Percentiles rank a stretch among this genome's conserved stretches.
Evolutionary conservation across 2,888 invertebrate genomes (phyloP).

Genomic region (Drosophila cognata): DNA sequence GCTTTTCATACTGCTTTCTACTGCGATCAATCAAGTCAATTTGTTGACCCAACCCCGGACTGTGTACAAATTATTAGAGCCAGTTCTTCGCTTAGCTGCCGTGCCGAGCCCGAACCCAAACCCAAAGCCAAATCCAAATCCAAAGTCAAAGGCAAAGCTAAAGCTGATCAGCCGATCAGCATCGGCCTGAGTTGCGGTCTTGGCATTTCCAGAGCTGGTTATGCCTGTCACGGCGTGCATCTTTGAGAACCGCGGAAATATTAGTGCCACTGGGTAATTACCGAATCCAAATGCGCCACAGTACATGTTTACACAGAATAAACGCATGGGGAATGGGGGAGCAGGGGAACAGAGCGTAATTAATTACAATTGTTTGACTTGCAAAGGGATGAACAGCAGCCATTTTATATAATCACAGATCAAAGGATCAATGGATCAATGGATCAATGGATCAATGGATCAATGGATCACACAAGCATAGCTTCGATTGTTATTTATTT

Average conservation of each 20-base stretch:
- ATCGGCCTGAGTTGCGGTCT: constrained; percentile 16
- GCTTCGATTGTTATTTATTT: background rate
- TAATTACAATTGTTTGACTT: constrained; percentile 40
- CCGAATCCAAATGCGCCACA: constrained; percentile 47
- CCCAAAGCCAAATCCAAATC: background rate
- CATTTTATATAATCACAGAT: constrained; percentile 37
- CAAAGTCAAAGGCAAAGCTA: constrained; percentile 1
- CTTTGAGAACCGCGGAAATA: constrained; percentile 55
- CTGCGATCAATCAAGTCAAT: constrained; percentile 76
- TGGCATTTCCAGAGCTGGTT: constrained; percentile 59
- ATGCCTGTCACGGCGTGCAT: constrained; percentile 54
- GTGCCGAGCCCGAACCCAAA: background rate
- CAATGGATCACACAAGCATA: constrained; percentile 23
- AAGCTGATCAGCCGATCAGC: constrained; percentile 6
- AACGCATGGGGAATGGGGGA: background rate
- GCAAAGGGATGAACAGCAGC: constrained; percentile 21
- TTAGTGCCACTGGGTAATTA: constrained; percentile 60
- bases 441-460: constrained; percentile 9
- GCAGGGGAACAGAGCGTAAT: constrained; percentile 13
- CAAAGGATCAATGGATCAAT: constrained; percentile 45
- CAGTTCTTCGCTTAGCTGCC: constrained; percentile 22
- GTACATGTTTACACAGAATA: constrained; percentile 2
- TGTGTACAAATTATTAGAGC: constrained; percentile 54
- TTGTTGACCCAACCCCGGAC: constrained; percentile 61
- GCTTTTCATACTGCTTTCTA: constrained; percentile 74